Base-by-base conservation (phyloP, 2,113 vertebrate species). In the Diphyllodes magnificus region DNA sequence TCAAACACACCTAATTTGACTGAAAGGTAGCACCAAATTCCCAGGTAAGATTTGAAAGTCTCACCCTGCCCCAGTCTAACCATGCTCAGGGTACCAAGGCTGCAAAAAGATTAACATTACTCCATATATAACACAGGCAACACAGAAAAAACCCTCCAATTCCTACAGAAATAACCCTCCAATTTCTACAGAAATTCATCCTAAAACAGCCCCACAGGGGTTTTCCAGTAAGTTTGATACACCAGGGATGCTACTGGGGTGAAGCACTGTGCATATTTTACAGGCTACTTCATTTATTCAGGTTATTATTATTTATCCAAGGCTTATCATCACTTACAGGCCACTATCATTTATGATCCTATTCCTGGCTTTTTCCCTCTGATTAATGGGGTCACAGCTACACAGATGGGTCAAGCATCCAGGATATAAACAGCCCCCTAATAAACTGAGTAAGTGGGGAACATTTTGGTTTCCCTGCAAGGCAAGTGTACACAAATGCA, bases 111-210 rank as follows among this genome's bases (percentile, higher is more conserved):
- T 22, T 11, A n/a, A 40, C 4, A 13, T 17, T 11, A 4, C 45
- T 59, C 16, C 33, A 82, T 1, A 21, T 1, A 21, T 5, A 57
- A 57, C 0, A 5, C 2, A 56, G 12, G 13, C 31, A 49, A 31
- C 11, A 70, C 5, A 30, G 69, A 20, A 73, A 76, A 47, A 31
- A 8, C 3, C 0, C 4, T 13, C 1, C 1, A 82, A 42, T 39
- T 39, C 39, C 39, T 39, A 70, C 5, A 30, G 69, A 20, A 73
- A 76, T 44, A 31, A 8, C 3, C 0, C 4, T 13, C 1, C 1
- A 83, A 42, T 50, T 80, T 31, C 63, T 53, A 28, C 1, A 69
- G 31, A 69, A 92, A 79, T 40, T 17, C 44, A 77, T 19, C 72
- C 50, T 49, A 49, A 45, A 69, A 13, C 28, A 37, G 9, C 11